Evolutionary conservation across 2,797 vertebrate genomes (phyloP), one percentile per base, ranked within the genome.

Genomic region (Sciurus vulgaris): DNA sequence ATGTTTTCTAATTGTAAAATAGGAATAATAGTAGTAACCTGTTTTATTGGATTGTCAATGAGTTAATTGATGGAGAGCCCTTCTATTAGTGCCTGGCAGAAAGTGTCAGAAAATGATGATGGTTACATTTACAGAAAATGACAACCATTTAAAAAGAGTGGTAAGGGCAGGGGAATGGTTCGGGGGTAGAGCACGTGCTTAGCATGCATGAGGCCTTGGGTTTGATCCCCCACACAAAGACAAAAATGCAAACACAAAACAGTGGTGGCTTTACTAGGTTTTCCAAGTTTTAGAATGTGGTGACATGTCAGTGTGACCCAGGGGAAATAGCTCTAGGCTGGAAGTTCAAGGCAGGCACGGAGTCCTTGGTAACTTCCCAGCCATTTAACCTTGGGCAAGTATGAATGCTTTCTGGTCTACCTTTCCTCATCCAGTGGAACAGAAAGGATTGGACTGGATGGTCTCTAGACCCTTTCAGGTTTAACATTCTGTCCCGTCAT

Each of bases 31-130:
- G 15, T 30, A 47, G 44, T 56, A 91, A 73, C 17, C 63, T 47
- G n/a, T 38, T 9, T 51, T 26, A 1, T 35, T 47, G n/a, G 49
- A 9, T 54, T 70, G 33, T 56, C 56, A 63, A 3, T 77, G 89
- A 61, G 18, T 79, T 86, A 18, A 65, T 59, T 89, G 56, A 86
- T n/a, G 14, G 67, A 82, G 86, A 77, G 13, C 28, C 33, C 20
- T 70, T 56, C 56, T 41, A 11, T 59, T 30, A 61, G 10, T 74
- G 44, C 38, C 54, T 86, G 86, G 59, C 28, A 91, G 87, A 70
- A 63, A 70, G 83, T 77, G 70, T 61, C 67, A 85, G 88, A 96
- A 96, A 74, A 28, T 41, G 38, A 13, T 74, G 41, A 38, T 72
- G 56, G 22, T 82, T 86, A 7, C n/a, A 54, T 79, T 96, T 74